Conservation (phyloP, 2,113 vertebrate genomes). For the Tragelaphus scriptus region DNA sequence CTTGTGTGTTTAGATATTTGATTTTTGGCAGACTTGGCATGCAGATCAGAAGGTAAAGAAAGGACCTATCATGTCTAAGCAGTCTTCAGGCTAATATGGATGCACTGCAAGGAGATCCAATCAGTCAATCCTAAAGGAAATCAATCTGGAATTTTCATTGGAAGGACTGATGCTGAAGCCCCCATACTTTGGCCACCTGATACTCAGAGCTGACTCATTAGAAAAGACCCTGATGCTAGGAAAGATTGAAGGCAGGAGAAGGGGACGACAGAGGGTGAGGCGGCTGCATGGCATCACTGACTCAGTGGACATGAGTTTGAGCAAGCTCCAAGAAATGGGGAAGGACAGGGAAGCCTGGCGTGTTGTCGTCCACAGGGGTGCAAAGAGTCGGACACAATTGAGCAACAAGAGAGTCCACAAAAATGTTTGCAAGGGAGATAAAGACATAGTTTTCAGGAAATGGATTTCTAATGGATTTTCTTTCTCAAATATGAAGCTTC, state of each 20-base stretch:
- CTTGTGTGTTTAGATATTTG: background rate
- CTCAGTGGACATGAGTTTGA: background rate
- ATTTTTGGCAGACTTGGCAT: background rate
- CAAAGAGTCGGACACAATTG: background rate
- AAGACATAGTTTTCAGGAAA: background rate
- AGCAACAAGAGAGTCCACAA: background rate
- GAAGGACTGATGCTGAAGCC: background rate
- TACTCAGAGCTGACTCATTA: background rate
- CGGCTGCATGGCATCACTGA: background rate
- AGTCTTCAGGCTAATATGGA: background rate
- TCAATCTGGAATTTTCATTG: background rate
- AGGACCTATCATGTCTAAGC: background rate
- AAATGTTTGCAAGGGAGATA: background rate
- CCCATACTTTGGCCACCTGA: background rate
- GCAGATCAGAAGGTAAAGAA: background rate
- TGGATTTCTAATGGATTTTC: background rate
- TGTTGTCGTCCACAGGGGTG: rapidly evolving
- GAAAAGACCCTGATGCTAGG: background rate
- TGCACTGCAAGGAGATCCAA: background rate
- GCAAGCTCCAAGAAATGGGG: background rate
- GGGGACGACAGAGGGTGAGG: background rate
- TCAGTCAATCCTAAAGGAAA: background rate
- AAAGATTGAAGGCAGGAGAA: background rate
- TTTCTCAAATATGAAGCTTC: background rate
- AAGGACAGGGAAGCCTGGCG: background rate